Percentiles rank a stretch among this genome's conserved stretches.
These are phyloP conservation scores for Asobara japonica DNA, from an alignment of 1,140 invertebrate species.

Conservation along the genomic window DNA sequence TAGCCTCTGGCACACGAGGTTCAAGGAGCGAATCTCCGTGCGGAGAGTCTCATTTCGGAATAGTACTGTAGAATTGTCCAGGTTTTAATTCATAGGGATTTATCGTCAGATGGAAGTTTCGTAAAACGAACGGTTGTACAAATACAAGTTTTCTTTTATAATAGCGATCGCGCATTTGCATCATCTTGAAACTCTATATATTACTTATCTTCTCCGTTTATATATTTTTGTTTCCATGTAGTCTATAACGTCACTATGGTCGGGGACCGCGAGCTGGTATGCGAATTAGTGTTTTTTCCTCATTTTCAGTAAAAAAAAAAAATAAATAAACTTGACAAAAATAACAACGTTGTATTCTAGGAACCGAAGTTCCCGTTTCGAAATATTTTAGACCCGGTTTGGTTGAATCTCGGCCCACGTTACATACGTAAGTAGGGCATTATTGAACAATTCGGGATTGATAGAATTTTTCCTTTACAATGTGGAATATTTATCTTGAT, in stretches of 20 bases:
- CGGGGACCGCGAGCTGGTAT: conserved; percentile 7
- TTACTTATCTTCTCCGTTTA: neutral
- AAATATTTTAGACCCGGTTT: conserved; percentile 16
- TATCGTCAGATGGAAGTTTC: too few species aligned
- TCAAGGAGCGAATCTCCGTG: too few species aligned
- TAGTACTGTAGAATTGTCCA: too few species aligned
- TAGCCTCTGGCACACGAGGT: too few species aligned
- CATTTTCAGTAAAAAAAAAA: neutral
- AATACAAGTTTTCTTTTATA: too few species aligned
- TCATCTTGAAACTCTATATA: too few species aligned
- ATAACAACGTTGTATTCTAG: conserved; percentile 33
- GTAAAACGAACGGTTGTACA: too few species aligned
- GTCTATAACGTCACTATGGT: neutral
- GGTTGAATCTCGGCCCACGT: conserved; percentile 37
- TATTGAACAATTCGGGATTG: neutral
- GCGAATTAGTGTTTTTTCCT: conserved; percentile 1
- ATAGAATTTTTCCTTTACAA: neutral
- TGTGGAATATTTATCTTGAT: conserved; percentile 1
- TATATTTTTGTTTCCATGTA: neutral
- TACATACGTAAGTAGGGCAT: neutral
- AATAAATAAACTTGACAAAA: too few species aligned
- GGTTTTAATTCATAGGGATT: too few species aligned
- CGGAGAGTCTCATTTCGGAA: too few species aligned
- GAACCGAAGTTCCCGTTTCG: conserved; percentile 38
- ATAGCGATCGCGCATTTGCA: too few species aligned